Evolutionary conservation across 1,140 invertebrate species (phyloP).

Genomic region (Pteromalus puparum): DNA sequence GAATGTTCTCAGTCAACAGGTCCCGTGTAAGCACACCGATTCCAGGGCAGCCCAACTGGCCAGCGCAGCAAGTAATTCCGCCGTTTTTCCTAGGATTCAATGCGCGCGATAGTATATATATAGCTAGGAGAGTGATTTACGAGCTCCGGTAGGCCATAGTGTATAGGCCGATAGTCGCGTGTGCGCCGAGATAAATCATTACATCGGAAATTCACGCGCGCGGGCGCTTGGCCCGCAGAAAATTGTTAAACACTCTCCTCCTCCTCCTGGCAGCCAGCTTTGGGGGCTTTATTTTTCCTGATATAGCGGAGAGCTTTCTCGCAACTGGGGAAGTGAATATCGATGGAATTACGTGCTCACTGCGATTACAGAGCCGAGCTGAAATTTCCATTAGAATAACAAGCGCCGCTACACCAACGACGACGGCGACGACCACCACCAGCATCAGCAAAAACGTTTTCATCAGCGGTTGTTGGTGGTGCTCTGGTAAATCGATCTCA

Average conservation of each 20-base stretch:
- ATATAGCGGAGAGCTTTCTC: neutral
- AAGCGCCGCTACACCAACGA: neutral
- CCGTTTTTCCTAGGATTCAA: constrained; percentile 24
- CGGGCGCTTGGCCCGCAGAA: neutral
- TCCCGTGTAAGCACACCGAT: neutral
- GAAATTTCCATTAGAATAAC: constrained; percentile 4
- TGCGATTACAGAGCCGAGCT: neutral
- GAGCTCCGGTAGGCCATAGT: neutral
- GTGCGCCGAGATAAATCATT: constrained; percentile 10
- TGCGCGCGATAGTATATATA: neutral
- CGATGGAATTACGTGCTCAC: neutral
- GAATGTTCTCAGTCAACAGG: neutral
- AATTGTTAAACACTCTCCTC: neutral
- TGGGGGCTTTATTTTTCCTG: neutral
- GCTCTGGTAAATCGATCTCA: neutral
- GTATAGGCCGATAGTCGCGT: neutral
- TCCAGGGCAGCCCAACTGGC: neutral
- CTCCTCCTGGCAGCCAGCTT: neutral
- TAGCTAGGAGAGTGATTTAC: neutral
- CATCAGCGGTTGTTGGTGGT: neutral
- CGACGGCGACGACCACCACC: too few relatives aligned
- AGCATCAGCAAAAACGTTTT: neutral
- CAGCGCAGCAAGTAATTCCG: constrained; percentile 2
- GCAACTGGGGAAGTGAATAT: too few relatives aligned
- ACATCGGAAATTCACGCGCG: constrained; percentile 1